Evolutionary conservation across 2,888 invertebrate genomes (phyloP).

Genomic region (Apomyelois bistriatella): DNA sequence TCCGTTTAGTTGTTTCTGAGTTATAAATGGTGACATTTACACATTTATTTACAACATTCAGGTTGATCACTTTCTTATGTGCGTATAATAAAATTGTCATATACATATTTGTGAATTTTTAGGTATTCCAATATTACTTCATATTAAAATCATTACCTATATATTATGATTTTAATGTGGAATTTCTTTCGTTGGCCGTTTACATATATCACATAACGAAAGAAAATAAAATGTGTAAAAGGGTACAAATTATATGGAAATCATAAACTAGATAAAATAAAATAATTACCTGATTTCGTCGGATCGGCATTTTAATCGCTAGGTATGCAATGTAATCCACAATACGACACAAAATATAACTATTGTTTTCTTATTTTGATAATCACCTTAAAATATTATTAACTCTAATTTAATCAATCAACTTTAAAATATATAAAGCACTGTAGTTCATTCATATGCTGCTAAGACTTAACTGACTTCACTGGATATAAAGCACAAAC

Average conservation of each 20-base stretch:
- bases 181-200: no score
- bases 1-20: no score
- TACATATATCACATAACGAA: no score
- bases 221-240: neutral
- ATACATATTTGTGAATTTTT: no score
- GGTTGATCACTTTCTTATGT: no score
- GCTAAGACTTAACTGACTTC: conserved; percentile 70
- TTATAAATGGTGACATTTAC: no score
- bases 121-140: no score
- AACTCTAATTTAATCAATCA: conserved; percentile 15
- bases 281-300: conserved; percentile 65
- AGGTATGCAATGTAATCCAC: conserved; percentile 18
- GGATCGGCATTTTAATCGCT: conserved; percentile 64
- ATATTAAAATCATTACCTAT: no score
- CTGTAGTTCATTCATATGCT: conserved; percentile 52
- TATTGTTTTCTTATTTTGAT: neutral
- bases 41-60: no score
- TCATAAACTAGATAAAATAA: neutral
- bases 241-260: no score
- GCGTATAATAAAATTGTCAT: no score
- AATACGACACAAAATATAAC: conserved; percentile 17
- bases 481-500: conserved; percentile 69
- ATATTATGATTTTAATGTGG: no score
- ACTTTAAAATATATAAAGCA: conserved; percentile 19
- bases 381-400: neutral